phyloP scores from a whole-genome alignment of 1,140 invertebrate genomes.

The Bombyx mandarina region DNA sequence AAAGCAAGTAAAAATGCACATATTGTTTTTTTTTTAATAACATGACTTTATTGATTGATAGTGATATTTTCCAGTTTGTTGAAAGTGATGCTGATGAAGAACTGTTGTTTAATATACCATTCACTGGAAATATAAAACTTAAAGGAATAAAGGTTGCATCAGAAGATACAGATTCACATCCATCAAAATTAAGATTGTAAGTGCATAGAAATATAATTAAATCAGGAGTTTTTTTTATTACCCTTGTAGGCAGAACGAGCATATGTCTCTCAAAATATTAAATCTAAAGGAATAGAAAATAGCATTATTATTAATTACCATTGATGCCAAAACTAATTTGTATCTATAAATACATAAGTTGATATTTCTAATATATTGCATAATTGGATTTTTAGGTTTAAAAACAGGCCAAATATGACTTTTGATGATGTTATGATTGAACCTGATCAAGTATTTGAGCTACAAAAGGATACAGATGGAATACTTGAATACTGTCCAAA shows the following conservation, averaged over 20 bases:
- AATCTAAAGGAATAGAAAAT: too few relatives aligned
- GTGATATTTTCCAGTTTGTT: slow-evolving; percentile 79
- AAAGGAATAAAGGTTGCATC: slow-evolving; percentile 94
- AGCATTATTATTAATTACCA: too few relatives aligned
- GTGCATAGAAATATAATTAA: slow-evolving; percentile 22
- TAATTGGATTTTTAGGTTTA: slow-evolving; percentile 76
- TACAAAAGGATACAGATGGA: slow-evolving; percentile 84
- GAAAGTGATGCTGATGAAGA: slow-evolving; percentile 96
- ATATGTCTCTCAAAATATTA: too few relatives aligned
- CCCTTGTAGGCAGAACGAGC: too few relatives aligned
- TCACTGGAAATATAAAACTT: slow-evolving; percentile 94
- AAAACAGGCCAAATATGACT: slow-evolving; percentile 93
- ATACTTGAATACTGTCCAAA: slow-evolving; percentile 90
- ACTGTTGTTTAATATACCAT: slow-evolving; percentile 95
- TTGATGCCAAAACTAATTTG: too few relatives aligned
- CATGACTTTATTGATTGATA: background rate
- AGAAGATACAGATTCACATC: slow-evolving; percentile 87
- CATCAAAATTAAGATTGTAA: slow-evolving; percentile 89
- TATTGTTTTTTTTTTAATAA: background rate
- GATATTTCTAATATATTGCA: too few relatives aligned
- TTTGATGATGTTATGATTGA: slow-evolving; percentile 86
- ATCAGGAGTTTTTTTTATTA: too few relatives aligned
- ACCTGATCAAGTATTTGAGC: slow-evolving; percentile 93
- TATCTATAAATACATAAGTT: too few relatives aligned
- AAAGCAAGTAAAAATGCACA: slow-evolving; percentile 71